Evolutionary conservation across 2,888 invertebrate species (phyloP).

Genomic region (Netelia inedita): DNA sequence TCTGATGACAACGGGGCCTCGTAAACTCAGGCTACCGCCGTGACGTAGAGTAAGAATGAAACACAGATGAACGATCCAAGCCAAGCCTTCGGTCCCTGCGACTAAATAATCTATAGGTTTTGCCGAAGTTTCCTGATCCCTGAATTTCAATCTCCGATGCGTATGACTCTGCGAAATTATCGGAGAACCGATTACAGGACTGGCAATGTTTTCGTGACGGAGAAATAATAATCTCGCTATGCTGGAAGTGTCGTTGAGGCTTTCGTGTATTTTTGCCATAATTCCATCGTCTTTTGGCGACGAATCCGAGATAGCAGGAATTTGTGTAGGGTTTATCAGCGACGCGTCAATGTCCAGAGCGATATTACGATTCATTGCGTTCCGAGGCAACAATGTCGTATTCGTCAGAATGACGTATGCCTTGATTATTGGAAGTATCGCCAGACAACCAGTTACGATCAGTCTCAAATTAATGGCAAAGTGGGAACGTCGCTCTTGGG

Average conservation of each 20-base stretch:
- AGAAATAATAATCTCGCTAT: conserved; percentile 76
- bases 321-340: background rate
- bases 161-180: background rate
- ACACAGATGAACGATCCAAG: conserved; percentile 94
- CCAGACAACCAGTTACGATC: conserved; percentile 88
- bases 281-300: conserved; percentile 52
- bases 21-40: conserved; percentile 88
- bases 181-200: background rate
- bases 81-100: conserved; percentile 89
- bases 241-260: conserved; percentile 69
- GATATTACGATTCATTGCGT: background rate
- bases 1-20: conserved; percentile 91
- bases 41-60: conserved; percentile 90
- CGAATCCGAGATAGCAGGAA: conserved; percentile 17
- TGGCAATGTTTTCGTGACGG: conserved; percentile 64
- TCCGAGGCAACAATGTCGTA: conserved; percentile 69
- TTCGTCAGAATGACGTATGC: conserved; percentile 88
- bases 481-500: conserved; percentile 88
- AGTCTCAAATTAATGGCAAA: conserved; percentile 89
- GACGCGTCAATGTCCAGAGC: background rate
- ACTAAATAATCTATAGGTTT: conserved; percentile 90
- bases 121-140: conserved; percentile 85
- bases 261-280: conserved; percentile 69
- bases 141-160: conserved; percentile 59
- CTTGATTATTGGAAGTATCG: conserved; percentile 89